Conservation (phyloP, 2,113 vertebrate species). For the Eudyptes chrysolophus region DNA sequence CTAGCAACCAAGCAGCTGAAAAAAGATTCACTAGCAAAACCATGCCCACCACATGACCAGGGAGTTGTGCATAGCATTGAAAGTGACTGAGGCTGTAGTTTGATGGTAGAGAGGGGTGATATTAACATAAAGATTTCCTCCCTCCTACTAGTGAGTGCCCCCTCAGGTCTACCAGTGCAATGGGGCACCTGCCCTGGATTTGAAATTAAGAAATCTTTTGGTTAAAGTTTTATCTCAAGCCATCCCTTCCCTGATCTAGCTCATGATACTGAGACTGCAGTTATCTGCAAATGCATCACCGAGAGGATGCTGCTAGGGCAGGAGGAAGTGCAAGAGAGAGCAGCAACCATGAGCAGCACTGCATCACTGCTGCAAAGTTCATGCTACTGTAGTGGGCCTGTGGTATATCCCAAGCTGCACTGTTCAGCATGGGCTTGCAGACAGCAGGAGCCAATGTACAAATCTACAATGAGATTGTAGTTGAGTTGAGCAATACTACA, state of each 20-base stretch:
- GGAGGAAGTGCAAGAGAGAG: neutral
- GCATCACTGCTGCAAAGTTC: neutral
- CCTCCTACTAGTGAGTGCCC: neutral
- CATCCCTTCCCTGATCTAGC: neutral
- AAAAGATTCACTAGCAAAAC: neutral
- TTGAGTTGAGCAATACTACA: neutral
- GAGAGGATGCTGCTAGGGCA: neutral
- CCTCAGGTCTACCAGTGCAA: neutral
- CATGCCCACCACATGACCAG: neutral
- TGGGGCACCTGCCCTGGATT: accelerated
- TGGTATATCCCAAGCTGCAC: neutral
- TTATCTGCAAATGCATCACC: neutral
- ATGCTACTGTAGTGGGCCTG: neutral
- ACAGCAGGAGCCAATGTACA: neutral
- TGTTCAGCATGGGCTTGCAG: neutral
- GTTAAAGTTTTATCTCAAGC: neutral
- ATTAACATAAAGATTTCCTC: neutral
- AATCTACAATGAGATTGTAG: too few relatives aligned
- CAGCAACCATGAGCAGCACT: neutral
- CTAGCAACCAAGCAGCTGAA: neutral
- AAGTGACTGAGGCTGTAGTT: neutral
- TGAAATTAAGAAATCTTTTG: neutral
- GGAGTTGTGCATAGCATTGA: neutral
- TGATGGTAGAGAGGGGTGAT: neutral
- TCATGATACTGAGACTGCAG: neutral